A percentile compares a stretch with the other conserved stretches of the same genome.
Evolutionary conservation across 2,888 invertebrate genomes (phyloP).

Genomic region (Lasioglossum lativentre): DNA sequence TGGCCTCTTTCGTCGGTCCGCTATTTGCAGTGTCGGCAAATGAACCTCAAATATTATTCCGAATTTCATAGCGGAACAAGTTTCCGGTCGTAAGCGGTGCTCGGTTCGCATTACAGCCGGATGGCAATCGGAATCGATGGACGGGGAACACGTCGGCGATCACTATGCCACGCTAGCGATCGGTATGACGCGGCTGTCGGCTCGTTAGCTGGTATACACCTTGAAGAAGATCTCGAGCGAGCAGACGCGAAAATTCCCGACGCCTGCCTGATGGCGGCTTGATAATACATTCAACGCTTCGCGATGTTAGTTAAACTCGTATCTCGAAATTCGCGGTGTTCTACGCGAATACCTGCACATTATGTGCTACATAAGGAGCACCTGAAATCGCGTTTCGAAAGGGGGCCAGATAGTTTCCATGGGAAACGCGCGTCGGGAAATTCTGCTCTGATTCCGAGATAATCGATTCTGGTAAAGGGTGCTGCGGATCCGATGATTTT

Average conservation of each 20-base stretch:
- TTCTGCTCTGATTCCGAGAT: neutral
- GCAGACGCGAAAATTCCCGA: constrained; percentile 20
- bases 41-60: neutral
- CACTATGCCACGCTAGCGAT: too few relatives aligned
- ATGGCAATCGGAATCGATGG: neutral
- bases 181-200: neutral
- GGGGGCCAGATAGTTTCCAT: neutral
- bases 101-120: neutral
- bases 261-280: constrained; percentile 1
- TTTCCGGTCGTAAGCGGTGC: neutral
- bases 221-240: constrained; percentile 18
- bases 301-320: constrained; percentile 24
- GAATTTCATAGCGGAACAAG: neutral
- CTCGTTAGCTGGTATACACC: constrained; percentile 28
- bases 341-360: neutral
- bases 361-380: neutral
- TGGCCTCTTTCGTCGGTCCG: neutral
- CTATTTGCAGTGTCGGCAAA: neutral
- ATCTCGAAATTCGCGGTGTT: constrained; percentile 16
- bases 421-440: neutral
- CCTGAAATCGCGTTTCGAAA: neutral
- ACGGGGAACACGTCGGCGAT: neutral
- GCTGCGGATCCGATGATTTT: neutral
- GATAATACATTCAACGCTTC: constrained; percentile 29
- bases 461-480: neutral